Base-by-base conservation (phyloP, 1,140 invertebrate species). In the Whitmania pigra region DNA sequence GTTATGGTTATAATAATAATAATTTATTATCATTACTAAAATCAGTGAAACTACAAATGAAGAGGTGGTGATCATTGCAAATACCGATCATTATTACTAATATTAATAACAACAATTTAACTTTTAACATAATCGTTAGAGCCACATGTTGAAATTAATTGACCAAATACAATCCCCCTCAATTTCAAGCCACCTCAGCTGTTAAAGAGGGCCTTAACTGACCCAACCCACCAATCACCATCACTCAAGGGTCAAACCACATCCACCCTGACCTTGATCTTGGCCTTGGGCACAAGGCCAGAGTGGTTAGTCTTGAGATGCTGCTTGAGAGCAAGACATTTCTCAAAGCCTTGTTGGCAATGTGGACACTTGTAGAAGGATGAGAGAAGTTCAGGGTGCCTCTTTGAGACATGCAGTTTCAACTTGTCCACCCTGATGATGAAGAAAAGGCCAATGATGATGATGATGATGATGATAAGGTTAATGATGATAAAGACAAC, bases 351-450 rank as follows among this genome's bases (percentile, higher is more conserved):
- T 22, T 22, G 22, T 20, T 63, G 57, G 57, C 57, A 63, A 13
- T 63, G 57, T 31, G 22, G 57, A 63, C 57, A 63, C 57, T 63
- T 63, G 57, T 63, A 63, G 57, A 63, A 63, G 22, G 57, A 63
- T 6, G 57, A 22, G 22, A 63, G 57, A 7, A 63, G 22, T 22
- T 63, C 57, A 22, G 57, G 57, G 18, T 63, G 57, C 6, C 57
- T 22, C 57, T 63, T 63, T 22, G 57, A 63, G 57, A 63, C 57
- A 13, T 63, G 57, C 22, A 63, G 20, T 63, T 63, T 63, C 29
- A 63, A n/a, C 29, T 63, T 63, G 20, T 63, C 57, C 57, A 63
- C 57, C 29, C 57, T 63, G 29, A 63, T 1, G 18, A 31, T 63
- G 1, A 25, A 2, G 57, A 63, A 9, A 18, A 63, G 7, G 57